phyloP scores from a whole-genome alignment of 92 coral and sea anemone species.

The Paragorgia papillata region DNA sequence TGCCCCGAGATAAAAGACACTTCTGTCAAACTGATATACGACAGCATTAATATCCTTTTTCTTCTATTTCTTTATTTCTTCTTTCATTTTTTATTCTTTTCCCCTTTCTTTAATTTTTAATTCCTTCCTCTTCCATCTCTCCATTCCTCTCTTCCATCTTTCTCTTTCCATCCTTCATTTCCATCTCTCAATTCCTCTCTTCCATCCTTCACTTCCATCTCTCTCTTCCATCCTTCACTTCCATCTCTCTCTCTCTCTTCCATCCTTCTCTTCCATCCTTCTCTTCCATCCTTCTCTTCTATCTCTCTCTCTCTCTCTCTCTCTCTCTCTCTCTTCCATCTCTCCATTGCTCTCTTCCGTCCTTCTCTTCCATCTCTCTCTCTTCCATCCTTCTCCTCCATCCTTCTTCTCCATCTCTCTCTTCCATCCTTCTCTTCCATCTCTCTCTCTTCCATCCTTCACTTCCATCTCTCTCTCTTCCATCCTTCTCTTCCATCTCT shows the following conservation, averaged over 20 bases:
- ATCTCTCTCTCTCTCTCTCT: too few relatives aligned
- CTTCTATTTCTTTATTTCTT: not conserved
- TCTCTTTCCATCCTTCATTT: too few relatives aligned
- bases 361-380: too few relatives aligned
- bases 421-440: not conserved
- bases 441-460: too few relatives aligned
- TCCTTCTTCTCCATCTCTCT: not conserved
- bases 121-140: too few relatives aligned
- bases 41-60: conserved; percentile 24
- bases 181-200: not conserved
- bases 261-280: not conserved
- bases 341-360: too few relatives aligned
- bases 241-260: too few relatives aligned
- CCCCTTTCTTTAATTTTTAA: too few relatives aligned
- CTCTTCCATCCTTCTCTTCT: not conserved
- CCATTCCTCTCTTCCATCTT: too few relatives aligned
- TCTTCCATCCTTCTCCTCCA: too few relatives aligned
- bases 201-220: not conserved
- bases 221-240: too few relatives aligned
- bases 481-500: not conserved
- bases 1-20: not conserved
- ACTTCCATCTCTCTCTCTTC: not conserved
- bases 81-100: not conserved
- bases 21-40: conserved; percentile 29
- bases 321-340: too few relatives aligned